Evolutionary conservation across 2,888 invertebrate species (phyloP).

Genomic region (Ariolimax columbianus): DNA sequence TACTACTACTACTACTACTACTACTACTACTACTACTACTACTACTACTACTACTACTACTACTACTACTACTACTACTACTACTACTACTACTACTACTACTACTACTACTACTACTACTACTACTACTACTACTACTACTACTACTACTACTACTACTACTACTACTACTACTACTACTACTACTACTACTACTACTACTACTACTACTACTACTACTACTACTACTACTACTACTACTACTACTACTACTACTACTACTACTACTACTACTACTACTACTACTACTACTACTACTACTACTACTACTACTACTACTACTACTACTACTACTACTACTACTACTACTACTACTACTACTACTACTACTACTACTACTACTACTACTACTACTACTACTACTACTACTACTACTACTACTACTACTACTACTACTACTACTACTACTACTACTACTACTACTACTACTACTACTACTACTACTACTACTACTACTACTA

Average conservation of each 20-base stretch:
- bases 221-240: background rate
- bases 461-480: slow-evolving; percentile 18
- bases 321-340: slow-evolving; percentile 5
- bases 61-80: slow-evolving; percentile 9
- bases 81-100: slow-evolving; percentile 27
- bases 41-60: background rate
- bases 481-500: slow-evolving; percentile 13
- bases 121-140: slow-evolving; percentile 19
- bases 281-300: slow-evolving; percentile 12
- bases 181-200: slow-evolving; percentile 18
- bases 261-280: slow-evolving; percentile 27
- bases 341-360: slow-evolving; percentile 15
- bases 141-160: slow-evolving; percentile 10
- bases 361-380: slow-evolving; percentile 25
- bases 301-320: slow-evolving; percentile 19
- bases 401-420: slow-evolving; percentile 6
- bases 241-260: slow-evolving; percentile 1
- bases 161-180: slow-evolving; percentile 19
- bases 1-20: slow-evolving; percentile 15
- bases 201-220: slow-evolving; percentile 27
- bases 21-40: slow-evolving; percentile 29
- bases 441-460: slow-evolving; percentile 27
- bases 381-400: slow-evolving; percentile 21
- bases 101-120: slow-evolving; percentile 4
- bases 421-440: background rate